These are phyloP conservation scores for Megalurothrips usitatus DNA, from an alignment of 2,888 invertebrate species.

Conservation along the genomic window DNA sequence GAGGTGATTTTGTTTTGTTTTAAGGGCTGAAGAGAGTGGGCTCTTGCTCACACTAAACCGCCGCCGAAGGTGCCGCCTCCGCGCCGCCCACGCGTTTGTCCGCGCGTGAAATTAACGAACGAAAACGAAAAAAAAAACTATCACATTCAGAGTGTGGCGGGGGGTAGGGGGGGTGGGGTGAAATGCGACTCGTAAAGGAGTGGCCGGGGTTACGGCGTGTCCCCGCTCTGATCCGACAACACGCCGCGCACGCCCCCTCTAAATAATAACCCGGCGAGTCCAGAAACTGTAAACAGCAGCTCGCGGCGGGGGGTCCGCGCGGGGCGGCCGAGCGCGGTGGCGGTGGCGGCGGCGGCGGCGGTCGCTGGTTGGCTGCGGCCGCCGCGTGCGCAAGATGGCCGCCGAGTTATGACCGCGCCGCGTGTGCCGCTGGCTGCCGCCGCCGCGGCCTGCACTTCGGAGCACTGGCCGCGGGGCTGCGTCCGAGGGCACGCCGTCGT, in stretches of 20 bases:
- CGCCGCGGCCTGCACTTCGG: not conserved
- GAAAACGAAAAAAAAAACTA: not conserved
- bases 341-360: not conserved
- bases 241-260: not conserved
- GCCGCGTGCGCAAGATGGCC: conserved; percentile 15
- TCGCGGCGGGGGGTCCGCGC: too few species aligned
- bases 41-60: too few species aligned
- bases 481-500: too few species aligned
- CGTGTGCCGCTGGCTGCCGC: not conserved
- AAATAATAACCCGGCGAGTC: not conserved
- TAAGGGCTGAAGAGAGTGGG: too few species aligned
- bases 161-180: not conserved
- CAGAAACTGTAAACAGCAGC: not conserved
- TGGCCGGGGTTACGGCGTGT: not conserved
- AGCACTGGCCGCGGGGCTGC: not conserved
- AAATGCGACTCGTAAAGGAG: not conserved
- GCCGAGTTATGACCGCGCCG: conserved; percentile 23
- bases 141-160: too few species aligned
- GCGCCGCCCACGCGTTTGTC: too few species aligned
- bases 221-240: not conserved
- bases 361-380: not conserved
- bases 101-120: not conserved
- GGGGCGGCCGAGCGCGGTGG: too few species aligned
- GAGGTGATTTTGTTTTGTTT: too few species aligned
- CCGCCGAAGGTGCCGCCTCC: too few species aligned